These are phyloP conservation scores for Homarus americanus DNA, from an alignment of 1,140 invertebrate species.

Conservation along the genomic window DNA sequence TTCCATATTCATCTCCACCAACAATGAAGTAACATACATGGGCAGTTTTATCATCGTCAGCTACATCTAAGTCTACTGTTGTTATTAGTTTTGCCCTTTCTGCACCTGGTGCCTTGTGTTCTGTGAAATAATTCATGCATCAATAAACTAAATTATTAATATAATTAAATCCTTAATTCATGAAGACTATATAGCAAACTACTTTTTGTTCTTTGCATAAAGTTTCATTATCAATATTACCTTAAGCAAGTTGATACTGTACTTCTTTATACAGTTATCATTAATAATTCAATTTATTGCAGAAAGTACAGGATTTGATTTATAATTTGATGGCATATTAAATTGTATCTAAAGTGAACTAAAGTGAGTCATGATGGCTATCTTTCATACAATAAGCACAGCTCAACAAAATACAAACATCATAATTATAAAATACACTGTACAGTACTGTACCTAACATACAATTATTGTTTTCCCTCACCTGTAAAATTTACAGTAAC, in stretches of 20 bases:
- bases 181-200: neutral
- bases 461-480: slow-evolving; percentile 28
- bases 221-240: too few species aligned
- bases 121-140: slow-evolving; percentile 77
- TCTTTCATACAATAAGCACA: too few species aligned
- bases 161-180: neutral
- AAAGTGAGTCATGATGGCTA: too few species aligned
- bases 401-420: too few species aligned
- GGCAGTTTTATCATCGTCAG: slow-evolving; percentile 87
- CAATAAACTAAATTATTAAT: neutral
- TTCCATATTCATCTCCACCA: slow-evolving; percentile 85
- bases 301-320: too few species aligned
- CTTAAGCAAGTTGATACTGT: too few species aligned
- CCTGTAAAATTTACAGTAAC: slow-evolving; percentile 84
- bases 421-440: too few species aligned
- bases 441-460: too few species aligned
- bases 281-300: too few species aligned
- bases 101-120: slow-evolving; percentile 85
- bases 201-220: neutral
- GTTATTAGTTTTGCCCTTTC: slow-evolving; percentile 86
- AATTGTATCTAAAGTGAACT: too few species aligned
- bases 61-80: slow-evolving; percentile 86
- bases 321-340: too few species aligned
- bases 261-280: too few species aligned
- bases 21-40: slow-evolving; percentile 94